A percentile compares a stretch with the other conserved stretches of the same genome.
phyloP scores from a whole-genome alignment of 2,888 invertebrate species.

The Cosmia trapezina region DNA sequence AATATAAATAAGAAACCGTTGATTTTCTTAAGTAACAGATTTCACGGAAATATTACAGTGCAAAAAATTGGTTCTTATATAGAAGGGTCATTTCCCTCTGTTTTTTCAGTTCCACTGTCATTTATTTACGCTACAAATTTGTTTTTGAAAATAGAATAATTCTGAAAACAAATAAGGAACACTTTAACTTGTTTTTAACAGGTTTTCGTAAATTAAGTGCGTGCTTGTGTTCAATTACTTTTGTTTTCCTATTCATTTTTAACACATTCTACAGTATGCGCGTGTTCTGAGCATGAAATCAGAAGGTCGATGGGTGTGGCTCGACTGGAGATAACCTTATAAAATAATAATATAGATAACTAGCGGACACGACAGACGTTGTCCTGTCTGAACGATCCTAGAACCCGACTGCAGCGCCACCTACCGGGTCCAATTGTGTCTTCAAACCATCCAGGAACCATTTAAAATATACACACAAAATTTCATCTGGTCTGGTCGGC shows the following conservation, averaged over 20 bases:
- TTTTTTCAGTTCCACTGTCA: background rate
- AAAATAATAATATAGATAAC: no score
- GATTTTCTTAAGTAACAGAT: constrained; percentile 12
- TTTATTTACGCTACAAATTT: background rate
- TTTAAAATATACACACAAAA: no score
- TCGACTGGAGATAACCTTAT: constrained; percentile 11
- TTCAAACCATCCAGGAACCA: no score
- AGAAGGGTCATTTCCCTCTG: background rate
- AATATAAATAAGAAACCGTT: background rate
- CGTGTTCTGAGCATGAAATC: constrained; percentile 33
- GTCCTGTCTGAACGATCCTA: no score
- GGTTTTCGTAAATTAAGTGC: constrained; percentile 32
- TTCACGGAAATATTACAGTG: constrained; percentile 14
- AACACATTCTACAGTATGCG: constrained; percentile 28
- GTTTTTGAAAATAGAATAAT: constrained; percentile 2
- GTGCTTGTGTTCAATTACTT: constrained; percentile 44
- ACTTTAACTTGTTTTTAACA: constrained; percentile 28
- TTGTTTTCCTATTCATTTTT: constrained; percentile 40
- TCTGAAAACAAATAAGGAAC: constrained; percentile 39
- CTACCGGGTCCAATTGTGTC: no score
- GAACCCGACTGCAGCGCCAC: no score
- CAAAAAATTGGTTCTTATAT: constrained; percentile 4
- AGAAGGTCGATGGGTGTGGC: constrained; percentile 41
- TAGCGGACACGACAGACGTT: no score
- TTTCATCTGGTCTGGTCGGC: no score